Evolutionary conservation across 2,113 vertebrate species (phyloP).

Genomic region (Eubucco bourcierii): DNA sequence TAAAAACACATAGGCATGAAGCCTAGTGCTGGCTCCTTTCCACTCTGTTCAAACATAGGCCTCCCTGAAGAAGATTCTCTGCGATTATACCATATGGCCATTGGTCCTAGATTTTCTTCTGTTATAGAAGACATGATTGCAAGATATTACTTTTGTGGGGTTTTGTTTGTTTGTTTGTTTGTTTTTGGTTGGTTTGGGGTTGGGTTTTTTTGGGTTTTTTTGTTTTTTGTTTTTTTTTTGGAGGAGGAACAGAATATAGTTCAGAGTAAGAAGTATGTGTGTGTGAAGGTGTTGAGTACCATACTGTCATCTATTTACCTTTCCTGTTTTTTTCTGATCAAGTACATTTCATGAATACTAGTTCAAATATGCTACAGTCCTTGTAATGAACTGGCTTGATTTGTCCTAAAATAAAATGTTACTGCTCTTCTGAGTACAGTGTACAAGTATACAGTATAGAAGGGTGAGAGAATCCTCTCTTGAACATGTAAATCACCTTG

Average conservation of each 20-base stretch:
- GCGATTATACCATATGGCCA: neutral
- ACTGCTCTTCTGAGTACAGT: neutral
- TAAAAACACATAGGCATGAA: neutral
- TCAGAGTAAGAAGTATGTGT: neutral
- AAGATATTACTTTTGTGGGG: neutral
- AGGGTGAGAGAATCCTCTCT: neutral
- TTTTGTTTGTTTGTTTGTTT: no score
- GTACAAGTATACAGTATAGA: neutral
- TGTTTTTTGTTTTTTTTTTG: neutral
- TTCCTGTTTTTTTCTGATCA: neutral
- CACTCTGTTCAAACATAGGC: neutral
- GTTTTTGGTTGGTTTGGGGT: neutral
- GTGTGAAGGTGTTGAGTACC: neutral
- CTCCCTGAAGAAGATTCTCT: neutral
- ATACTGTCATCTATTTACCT: neutral
- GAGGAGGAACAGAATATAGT: no score
- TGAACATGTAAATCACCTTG: no score
- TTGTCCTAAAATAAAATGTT: neutral
- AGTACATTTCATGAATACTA: neutral
- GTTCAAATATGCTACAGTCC: neutral
- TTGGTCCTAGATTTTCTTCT: neutral
- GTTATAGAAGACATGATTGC: neutral
- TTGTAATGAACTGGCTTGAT: neutral
- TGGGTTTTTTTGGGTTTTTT: no score
- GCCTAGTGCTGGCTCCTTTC: neutral